phyloP scores from a whole-genome alignment of 1,140 invertebrate species.

The Ips typographus region DNA sequence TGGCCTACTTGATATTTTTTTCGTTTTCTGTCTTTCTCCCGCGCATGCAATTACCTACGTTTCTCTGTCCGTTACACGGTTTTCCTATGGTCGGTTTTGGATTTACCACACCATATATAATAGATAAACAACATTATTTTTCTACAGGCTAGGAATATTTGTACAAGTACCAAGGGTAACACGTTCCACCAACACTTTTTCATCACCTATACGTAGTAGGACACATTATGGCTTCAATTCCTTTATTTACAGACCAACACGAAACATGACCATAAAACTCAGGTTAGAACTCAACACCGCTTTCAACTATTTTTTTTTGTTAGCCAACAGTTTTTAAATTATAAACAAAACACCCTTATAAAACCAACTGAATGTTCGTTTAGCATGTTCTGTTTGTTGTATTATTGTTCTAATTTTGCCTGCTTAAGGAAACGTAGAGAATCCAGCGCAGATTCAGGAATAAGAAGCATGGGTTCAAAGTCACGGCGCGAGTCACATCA shows the following conservation, averaged over 20 bases:
- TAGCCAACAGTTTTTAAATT: background rate
- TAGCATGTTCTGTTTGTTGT: too few relatives aligned
- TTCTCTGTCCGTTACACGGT: too few relatives aligned
- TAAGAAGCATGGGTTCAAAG: conserved; percentile 71
- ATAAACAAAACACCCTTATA: too few relatives aligned
- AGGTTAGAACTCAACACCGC: conserved; percentile 22
- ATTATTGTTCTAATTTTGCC: too few relatives aligned
- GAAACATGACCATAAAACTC: conserved; percentile 36
- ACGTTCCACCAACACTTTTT: conserved; percentile 36
- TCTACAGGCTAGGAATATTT: conserved; percentile 34
- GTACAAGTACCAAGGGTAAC: conserved; percentile 30
- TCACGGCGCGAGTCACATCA: conserved; percentile 68
- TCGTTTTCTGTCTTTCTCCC: too few relatives aligned
- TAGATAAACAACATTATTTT: background rate
- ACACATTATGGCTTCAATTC: conserved; percentile 38
- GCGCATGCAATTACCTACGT: too few relatives aligned
- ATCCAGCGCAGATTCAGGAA: conserved; percentile 80
- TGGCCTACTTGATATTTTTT: too few relatives aligned
- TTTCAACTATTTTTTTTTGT: background rate
- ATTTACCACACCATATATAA: too few relatives aligned
- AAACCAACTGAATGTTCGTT: too few relatives aligned
- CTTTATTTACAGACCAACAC: conserved; percentile 38
- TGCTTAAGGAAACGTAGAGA: conserved; percentile 66
- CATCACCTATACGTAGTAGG: conserved; percentile 35
- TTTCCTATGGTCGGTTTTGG: too few relatives aligned